These are phyloP conservation scores for Tetranychus cinnabarinus DNA, from an alignment of 1,140 invertebrate genomes.

Conservation along the genomic window DNA sequence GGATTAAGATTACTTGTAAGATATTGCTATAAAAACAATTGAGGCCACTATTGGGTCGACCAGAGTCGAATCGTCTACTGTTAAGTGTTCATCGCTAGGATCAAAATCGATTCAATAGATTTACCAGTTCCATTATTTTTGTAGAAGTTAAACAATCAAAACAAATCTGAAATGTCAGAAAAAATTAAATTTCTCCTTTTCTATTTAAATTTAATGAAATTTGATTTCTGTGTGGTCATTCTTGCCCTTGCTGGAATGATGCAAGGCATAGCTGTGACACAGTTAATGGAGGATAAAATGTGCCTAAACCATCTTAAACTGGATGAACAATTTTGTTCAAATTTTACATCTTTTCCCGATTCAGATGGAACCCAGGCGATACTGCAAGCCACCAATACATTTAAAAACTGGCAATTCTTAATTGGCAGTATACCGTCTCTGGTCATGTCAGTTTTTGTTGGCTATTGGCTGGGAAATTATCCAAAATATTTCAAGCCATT, in stretches of 20 bases:
- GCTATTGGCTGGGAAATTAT: neutral
- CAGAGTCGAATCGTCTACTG: no score
- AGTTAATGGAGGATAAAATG: neutral
- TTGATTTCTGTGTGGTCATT: no score
- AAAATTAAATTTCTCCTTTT: no score
- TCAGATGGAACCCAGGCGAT: neutral
- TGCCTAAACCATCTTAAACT: neutral
- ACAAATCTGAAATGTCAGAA: no score
- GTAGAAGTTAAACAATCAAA: no score
- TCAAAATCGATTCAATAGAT: no score
- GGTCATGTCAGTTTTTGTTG: neutral
- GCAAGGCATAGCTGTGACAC: neutral
- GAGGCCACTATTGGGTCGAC: no score
- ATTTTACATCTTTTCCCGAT: neutral
- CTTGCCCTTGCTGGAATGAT: neutral
- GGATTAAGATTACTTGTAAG: no score
- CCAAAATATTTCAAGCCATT: neutral
- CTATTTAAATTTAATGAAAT: no score
- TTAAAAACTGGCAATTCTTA: neutral
- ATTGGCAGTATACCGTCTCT: neutral
- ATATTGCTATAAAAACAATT: no score
- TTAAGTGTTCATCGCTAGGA: no score
- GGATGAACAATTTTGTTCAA: neutral
- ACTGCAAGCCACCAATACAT: neutral
- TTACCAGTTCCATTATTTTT: no score